Base-by-base conservation (phyloP, 35 echinoderm and acorn worm species). In the Ptychodera flava region DNA sequence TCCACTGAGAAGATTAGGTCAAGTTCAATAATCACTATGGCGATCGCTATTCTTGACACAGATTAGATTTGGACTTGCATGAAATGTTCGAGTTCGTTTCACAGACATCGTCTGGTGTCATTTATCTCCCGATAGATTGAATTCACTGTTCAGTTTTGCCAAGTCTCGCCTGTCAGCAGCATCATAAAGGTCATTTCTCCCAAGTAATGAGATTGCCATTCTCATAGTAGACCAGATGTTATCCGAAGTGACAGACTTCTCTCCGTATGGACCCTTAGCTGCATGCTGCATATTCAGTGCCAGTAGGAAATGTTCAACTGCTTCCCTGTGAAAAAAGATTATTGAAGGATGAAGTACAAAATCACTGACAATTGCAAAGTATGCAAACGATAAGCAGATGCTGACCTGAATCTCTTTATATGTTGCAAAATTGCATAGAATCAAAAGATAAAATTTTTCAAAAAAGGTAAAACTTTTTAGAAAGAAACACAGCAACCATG, bases 161-260 rank as follows among this genome's bases (percentile, higher is more conserved):
- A 99, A 82, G 76, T 99, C 88, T 27, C 85, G 89, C 37, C 85
- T 79, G 32, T 99, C 96, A 0, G 96, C 90, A 0, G 86, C 85
- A 15, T 94, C 88, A 79, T 99, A 99, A 0, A 99, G 89, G 35
- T 94, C 90, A 0, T 80, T 64, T 16, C 89, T 77, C 0, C 96
- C 92, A 77, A 92, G 76, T 31, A 99, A 88, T 0, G 96, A 99
- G 29, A 99, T 86, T 16, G 96, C 86, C 96, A 99, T 99, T 1
- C 96, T 87, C 31, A 99, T 53, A 15, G 96, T 99, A 36, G 93
- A 87, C 96, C 96, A 99, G 77, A 99, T 99, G 38, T 99, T 99
- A 35, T 92, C 88, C 0, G 96, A 99, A 88, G 92, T 99, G 33
- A 90, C 80, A 0, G 92, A 92, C 81, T 38, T 90, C 30, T 99